Conservation (phyloP, 2,113 vertebrate genomes). For the Halichoeres trimaculatus region DNA sequence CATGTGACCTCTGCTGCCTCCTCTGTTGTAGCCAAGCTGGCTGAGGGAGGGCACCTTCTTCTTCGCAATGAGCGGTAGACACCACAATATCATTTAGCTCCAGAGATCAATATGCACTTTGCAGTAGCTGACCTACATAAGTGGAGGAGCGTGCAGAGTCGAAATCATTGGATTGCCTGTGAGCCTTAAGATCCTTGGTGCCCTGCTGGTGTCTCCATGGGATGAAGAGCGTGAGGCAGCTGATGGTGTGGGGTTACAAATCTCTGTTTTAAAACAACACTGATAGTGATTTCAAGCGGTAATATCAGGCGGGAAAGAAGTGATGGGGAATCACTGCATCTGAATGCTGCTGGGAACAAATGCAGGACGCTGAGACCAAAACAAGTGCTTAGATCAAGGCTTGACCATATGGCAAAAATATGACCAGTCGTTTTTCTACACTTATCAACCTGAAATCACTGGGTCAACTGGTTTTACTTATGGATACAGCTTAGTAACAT, state of each 20-base stretch:
- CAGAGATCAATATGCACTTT: constrained; percentile 79
- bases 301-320: not conserved
- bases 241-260: constrained; percentile 29
- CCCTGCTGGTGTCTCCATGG: constrained; percentile 38
- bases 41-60: constrained; percentile 78
- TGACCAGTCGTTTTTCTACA: not conserved
- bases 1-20: constrained; percentile 65
- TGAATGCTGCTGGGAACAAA: not conserved
- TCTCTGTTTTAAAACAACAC: constrained; percentile 28
- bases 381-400: not conserved
- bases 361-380: constrained; percentile 14
- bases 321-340: not conserved
- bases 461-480: too few species aligned
- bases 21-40: constrained; percentile 57
- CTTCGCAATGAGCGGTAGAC: constrained; percentile 66
- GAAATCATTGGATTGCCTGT: constrained; percentile 51
- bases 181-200: constrained; percentile 54
- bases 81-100: constrained; percentile 76
- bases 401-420: not conserved
- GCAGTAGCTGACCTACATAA: constrained; percentile 74
- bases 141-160: constrained; percentile 51
- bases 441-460: too few species aligned
- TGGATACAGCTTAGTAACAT: too few species aligned
- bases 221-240: constrained; percentile 7
- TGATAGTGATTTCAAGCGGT: not conserved